These are phyloP conservation scores for Rhagologus leucostigma DNA, from an alignment of 2,113 vertebrate genomes.

Conservation along the genomic window DNA sequence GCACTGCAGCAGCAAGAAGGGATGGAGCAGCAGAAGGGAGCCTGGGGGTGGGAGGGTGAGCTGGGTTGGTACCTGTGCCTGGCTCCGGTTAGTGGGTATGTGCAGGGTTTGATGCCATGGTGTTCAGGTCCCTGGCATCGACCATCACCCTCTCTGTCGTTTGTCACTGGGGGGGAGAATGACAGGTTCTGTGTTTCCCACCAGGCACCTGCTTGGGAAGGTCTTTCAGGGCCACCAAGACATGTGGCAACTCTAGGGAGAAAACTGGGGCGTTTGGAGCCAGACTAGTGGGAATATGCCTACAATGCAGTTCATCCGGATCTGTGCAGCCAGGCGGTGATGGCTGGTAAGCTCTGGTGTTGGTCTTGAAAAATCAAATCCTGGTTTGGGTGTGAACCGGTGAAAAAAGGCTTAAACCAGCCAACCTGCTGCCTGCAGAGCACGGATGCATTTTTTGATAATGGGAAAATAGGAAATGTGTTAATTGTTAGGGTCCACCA, in stretches of 20 bases:
- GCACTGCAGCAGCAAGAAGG: not conserved
- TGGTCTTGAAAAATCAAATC: not conserved
- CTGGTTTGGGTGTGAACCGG: not conserved
- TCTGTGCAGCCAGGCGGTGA: rapidly evolving
- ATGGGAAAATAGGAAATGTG: not conserved
- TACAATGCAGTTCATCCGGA: not conserved
- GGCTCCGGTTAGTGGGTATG: not conserved
- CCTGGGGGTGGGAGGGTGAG: not conserved
- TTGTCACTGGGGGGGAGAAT: rapidly evolving
- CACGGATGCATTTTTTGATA: not conserved
- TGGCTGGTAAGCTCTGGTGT: not conserved
- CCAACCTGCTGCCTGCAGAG: conserved; percentile 24
- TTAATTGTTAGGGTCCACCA: not conserved
- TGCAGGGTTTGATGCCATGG: not conserved
- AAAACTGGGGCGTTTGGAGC: not conserved
- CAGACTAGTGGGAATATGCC: not conserved
- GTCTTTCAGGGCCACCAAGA: not conserved
- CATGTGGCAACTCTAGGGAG: not conserved
- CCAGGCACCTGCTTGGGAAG: not conserved
- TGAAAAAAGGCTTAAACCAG: not conserved
- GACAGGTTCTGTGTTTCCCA: not conserved
- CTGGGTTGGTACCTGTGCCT: not conserved
- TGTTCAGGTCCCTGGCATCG: not conserved
- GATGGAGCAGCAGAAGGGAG: not conserved
- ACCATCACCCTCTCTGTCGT: not conserved